A percentile compares a stretch with the other conserved stretches of the same genome.
Evolutionary conservation across 1,140 invertebrate genomes (phyloP).

Genomic region (Ctenoplectra terminalis): DNA sequence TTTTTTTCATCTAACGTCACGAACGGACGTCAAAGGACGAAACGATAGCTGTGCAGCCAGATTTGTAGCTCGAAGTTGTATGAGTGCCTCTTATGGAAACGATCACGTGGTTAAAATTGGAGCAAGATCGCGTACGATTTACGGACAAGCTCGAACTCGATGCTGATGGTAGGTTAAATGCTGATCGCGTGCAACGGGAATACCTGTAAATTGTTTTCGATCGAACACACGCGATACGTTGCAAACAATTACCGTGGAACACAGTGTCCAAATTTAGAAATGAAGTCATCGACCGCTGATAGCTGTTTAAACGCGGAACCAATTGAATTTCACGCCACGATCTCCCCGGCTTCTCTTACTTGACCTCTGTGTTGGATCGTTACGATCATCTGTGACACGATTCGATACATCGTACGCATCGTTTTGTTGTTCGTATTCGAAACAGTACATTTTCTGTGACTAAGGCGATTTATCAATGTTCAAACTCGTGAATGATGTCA

Average conservation of each 20-base stretch:
- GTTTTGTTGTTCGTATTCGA: not conserved
- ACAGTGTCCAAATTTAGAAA: not conserved
- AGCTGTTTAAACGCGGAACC: constrained; percentile 50
- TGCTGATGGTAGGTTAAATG: too few species aligned
- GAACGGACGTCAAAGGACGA: too few species aligned
- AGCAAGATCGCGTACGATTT: not conserved
- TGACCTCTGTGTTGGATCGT: not conserved
- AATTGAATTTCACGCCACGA: constrained; percentile 64
- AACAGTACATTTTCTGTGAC: not conserved
- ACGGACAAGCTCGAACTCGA: too few species aligned
- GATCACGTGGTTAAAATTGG: not conserved
- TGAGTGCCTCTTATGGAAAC: too few species aligned
- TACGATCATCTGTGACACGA: not conserved
- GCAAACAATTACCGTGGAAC: not conserved
- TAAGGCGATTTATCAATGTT: constrained; percentile 3
- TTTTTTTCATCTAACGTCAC: not conserved
- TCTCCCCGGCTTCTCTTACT: not conserved
- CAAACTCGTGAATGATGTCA: constrained; percentile 38
- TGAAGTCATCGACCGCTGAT: constrained; percentile 62
- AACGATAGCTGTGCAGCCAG: too few species aligned
- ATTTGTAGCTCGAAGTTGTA: too few species aligned
- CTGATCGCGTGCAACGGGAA: not conserved
- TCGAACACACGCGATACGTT: not conserved
- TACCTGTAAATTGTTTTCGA: not conserved
- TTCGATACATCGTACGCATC: not conserved